Base-by-base conservation (phyloP, 2,113 vertebrate species). In the Pluvianellus socialis region DNA sequence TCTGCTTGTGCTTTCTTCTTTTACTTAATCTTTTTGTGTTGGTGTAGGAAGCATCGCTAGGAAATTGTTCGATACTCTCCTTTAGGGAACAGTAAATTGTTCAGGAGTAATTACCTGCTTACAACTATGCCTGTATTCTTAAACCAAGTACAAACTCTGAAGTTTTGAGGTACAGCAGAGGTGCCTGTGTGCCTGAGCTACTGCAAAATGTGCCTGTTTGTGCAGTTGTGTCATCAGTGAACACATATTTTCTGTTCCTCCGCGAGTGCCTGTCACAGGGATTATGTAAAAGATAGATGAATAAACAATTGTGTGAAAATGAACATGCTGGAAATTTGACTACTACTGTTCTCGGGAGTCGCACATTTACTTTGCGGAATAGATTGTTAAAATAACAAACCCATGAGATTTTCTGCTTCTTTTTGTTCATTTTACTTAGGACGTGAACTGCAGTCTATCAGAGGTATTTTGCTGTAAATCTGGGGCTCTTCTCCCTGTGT, bases 251-350 rank as follows among this genome's bases (percentile, higher is more conserved):
- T 68, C 18, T 70, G 30, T 58, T 91, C 33, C 42, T 77, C 74
- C 7, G 0, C 20, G 66, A 61, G 44, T 12, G 23, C 44, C 70
- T 82, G 81, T 93, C 81, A 22, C 35, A 35, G 44, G 62, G 40
- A 49, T 92, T 79, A 68, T 22, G 22, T 89, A 72, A 91, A 91
- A 81, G 56, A 56, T 90, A 93, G 73, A 84, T 94, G 92, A 79
- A 92, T 86, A 93, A 94, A 91, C 88, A 95, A 23, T 23, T 65
- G 50, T 49, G 73, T 75, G 65, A 88, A 96, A 96, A 72, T 9
- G 28, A 91, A 90, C 89, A 86, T 26, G 49, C 52, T 79, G 89
- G 91, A 87, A 96, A 84, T 30, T 23, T 63, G 61, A 91, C 52
- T 44, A 7, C 30, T 72, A 2, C 42, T 89, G 62, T 71, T 79